phyloP scores from a whole-genome alignment of 2,888 invertebrate genomes.

The Drosophila cracens region DNA sequence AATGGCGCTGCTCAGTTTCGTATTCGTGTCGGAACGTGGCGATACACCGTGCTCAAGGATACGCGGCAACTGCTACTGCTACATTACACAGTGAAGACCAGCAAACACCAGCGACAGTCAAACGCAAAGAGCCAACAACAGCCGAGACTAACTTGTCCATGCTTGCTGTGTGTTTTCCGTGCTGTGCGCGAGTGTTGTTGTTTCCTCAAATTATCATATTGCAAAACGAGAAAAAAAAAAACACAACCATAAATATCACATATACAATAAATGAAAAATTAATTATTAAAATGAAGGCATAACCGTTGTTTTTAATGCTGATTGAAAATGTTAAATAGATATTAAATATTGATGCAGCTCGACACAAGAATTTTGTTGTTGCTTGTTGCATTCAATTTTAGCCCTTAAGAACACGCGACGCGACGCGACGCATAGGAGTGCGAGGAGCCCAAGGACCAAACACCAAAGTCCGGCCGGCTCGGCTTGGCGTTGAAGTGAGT shows the following conservation, averaged over 20 bases:
- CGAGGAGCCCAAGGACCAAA: conserved; percentile 3
- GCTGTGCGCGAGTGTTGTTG: conserved; percentile 32
- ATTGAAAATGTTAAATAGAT: conserved; percentile 73
- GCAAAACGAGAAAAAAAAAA: conserved; percentile 15
- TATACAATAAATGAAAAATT: conserved; percentile 76
- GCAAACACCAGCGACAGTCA: conserved; percentile 22
- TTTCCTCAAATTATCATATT: conserved; percentile 65
- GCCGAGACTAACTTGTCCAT: conserved; percentile 39
- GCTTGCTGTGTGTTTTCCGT: conserved; percentile 22
- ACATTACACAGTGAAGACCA: conserved; percentile 16
- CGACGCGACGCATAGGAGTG: neutral
- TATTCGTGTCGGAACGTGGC: conserved; percentile 85
- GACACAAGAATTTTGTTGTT: conserved; percentile 12
- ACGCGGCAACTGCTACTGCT: conserved; percentile 60
- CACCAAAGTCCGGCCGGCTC: conserved; percentile 10
- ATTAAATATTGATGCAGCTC: conserved; percentile 65
- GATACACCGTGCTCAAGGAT: conserved; percentile 83
- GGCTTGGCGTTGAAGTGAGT: conserved; percentile 38
- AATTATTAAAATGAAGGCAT: conserved; percentile 66
- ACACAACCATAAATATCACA: conserved; percentile 26
- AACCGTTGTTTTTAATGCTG: conserved; percentile 45
- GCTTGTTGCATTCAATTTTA: conserved; percentile 36
- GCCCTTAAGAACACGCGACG: conserved; percentile 32
- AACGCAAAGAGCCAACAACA: conserved; percentile 17
- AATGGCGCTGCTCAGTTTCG: conserved; percentile 83